A percentile compares a stretch with the other conserved stretches of the same genome.
Evolutionary conservation across 1,140 invertebrate species (phyloP).

Genomic region (Drosophila auraria): DNA sequence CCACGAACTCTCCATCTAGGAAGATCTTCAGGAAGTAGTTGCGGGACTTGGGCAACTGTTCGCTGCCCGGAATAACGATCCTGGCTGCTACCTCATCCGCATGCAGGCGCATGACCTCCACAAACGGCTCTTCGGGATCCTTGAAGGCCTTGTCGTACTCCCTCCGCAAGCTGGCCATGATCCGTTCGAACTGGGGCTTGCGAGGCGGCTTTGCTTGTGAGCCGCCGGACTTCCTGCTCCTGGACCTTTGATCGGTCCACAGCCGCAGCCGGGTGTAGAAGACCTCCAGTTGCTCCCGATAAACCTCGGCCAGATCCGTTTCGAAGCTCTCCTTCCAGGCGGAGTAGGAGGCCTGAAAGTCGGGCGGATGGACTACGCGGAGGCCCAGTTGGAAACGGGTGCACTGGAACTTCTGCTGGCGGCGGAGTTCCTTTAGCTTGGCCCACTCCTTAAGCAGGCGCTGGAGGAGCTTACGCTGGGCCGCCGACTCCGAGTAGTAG

Average conservation of each 20-base stretch:
- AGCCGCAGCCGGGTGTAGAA: conserved; percentile 73
- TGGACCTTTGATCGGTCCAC: conserved; percentile 29
- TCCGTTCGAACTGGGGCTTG: conserved; percentile 76
- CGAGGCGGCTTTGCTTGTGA: conserved; percentile 42
- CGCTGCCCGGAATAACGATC: conserved; percentile 1
- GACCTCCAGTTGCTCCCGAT: conserved; percentile 74
- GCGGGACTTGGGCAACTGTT: conserved; percentile 51
- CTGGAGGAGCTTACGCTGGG: conserved; percentile 70
- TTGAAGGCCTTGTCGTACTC: conserved; percentile 85
- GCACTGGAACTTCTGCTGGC: conserved; percentile 74
- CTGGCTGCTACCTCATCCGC: conserved; percentile 34
- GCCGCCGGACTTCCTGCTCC: background rate
- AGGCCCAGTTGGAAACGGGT: conserved; percentile 84
- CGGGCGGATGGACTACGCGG: conserved; percentile 59
- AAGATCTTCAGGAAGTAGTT: conserved; percentile 78
- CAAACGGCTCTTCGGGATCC: conserved; percentile 86
- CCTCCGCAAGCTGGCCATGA: conserved; percentile 70
- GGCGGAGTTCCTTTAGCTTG: conserved; percentile 80
- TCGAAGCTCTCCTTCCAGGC: conserved; percentile 75
- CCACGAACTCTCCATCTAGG: conserved; percentile 72
- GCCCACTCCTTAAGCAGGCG: conserved; percentile 83
- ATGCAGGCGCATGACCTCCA: conserved; percentile 80
- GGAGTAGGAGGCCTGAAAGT: conserved; percentile 35
- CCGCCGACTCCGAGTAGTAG: conserved; percentile 77
- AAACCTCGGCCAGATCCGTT: conserved; percentile 81